Evolutionary conservation across 2,797 vertebrate species (phyloP), one percentile per base, ranked within the genome.

Genomic region (Etheostoma perlongum): DNA sequence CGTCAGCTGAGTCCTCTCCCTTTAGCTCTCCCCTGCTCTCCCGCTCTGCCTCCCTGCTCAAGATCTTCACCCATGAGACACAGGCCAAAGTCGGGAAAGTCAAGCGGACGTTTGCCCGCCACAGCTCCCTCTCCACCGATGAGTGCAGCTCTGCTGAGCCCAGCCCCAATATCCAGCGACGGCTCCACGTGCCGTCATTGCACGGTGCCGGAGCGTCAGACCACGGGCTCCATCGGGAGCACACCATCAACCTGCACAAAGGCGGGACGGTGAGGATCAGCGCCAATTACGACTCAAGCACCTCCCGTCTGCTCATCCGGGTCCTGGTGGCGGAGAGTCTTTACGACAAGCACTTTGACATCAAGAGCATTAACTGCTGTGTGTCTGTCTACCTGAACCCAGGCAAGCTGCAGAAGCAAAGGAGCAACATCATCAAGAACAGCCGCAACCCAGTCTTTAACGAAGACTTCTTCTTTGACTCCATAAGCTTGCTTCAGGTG

Each of bases 381-480:
- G 97, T 98, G 73, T 94, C 96, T 0, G 93, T 99, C 42, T 98
- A 96, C 89, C 95, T 99, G 85, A 97, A 97, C 84, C 98, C 98
- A 0, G 98, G 98, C 3, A 99, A 99, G 94, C 91, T 97, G 83
- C 98, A 99, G 94, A 99, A 98, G 83, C 98, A 99, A 71, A 93
- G 97, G 67, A 99, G 98, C 95, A 98, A 97, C 90, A 97, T 99
- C n/a, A 94, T 99, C 93, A 99, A 98, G 93, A 97, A 98, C 93
- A 99, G 97, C 94, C 96, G 97, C 82, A 97, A 96, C 85, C 98
- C 98, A 0, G 74, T 97, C 87, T 99, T 99, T 95, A 99, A 99
- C 0, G 98, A 99, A 91, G 98, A 99, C 93, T 99, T 99, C 92
- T 99, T 98, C 95, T 99, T 99, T 2, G 98, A 99, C 1, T 95